Conservation (phyloP, 2,888 invertebrate species). For the Rambutsinella grinnellia region DNA sequence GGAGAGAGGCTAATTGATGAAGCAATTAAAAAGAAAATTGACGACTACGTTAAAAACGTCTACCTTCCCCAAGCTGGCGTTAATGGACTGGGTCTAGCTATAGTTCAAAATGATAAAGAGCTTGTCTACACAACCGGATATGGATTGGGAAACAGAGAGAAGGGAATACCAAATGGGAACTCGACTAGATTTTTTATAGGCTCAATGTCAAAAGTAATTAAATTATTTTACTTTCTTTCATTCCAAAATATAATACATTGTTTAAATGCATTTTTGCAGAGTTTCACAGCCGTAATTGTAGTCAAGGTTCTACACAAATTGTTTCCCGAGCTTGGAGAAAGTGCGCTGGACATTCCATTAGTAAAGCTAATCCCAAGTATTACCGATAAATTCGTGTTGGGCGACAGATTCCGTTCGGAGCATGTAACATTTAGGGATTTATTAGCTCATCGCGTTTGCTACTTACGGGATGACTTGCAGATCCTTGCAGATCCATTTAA, state of each 20-base stretch:
- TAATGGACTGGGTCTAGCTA: constrained; percentile 37
- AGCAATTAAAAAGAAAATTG: no score
- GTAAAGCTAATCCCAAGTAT: constrained; percentile 15
- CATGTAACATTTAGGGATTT: constrained; percentile 44
- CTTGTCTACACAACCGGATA: constrained; percentile 22
- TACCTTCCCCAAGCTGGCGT: no score
- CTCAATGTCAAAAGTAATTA: constrained; percentile 40
- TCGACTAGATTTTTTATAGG: constrained; percentile 41
- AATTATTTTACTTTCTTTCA: no score
- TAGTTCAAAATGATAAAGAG: constrained; percentile 12
- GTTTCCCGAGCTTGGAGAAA: constrained; percentile 39
- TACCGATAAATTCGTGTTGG: constrained; percentile 49
- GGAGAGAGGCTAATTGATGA: no score
- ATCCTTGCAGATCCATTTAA: constrained; percentile 21
- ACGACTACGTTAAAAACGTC: no score
- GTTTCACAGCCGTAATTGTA: constrained; percentile 29
- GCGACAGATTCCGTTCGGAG: constrained; percentile 39
- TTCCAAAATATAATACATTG: no score
- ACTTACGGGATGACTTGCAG: constrained; percentile 22
- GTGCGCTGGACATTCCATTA: constrained; percentile 39
- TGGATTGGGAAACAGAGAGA: constrained; percentile 21
- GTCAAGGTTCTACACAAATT: constrained; percentile 32
- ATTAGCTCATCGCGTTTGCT: constrained; percentile 46
- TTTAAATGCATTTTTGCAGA: constrained; percentile 1
- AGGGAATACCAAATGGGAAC: constrained; percentile 18